A percentile compares a stretch with the other conserved stretches of the same genome.
Evolutionary conservation across 2,888 invertebrate genomes (phyloP).

Genomic region (Cartodere bifasciata): DNA sequence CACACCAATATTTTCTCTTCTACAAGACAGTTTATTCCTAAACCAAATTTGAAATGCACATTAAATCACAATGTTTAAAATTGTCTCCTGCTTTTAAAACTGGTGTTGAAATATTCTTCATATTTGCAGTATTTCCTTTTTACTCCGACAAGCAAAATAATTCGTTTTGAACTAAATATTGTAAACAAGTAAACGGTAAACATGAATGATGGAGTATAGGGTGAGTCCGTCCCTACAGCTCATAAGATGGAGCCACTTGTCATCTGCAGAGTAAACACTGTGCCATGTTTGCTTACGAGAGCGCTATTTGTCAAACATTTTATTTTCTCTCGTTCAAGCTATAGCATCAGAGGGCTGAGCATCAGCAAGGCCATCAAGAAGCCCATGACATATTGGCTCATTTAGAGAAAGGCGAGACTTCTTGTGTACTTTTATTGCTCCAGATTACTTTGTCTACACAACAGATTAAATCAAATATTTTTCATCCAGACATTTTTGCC

Average conservation of each 20-base stretch:
- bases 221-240: conserved; percentile 15
- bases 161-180: too few species aligned
- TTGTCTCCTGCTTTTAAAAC: background rate
- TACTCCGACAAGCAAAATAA: too few species aligned
- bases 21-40: too few species aligned
- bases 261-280: conserved; percentile 31
- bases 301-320: conserved; percentile 36
- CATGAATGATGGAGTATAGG: background rate
- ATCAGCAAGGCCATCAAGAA: too few species aligned
- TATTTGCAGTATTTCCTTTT: conserved; percentile 1
- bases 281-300: conserved; percentile 32
- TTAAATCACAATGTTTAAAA: too few species aligned
- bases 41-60: too few species aligned
- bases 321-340: conserved; percentile 33
- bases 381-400: conserved; percentile 33
- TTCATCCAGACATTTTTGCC: conserved; percentile 24
- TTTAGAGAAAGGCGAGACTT: conserved; percentile 31
- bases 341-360: too few species aligned
- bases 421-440: conserved; percentile 35
- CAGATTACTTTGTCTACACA: conserved; percentile 36
- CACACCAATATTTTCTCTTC: too few species aligned
- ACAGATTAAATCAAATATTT: conserved; percentile 38
- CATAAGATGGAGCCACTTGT: conserved; percentile 30
- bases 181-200: too few species aligned
- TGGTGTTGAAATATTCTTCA: background rate